Evolutionary conservation across 1,140 invertebrate genomes (phyloP), one percentile per base, ranked within the genome.

Genomic region (Kradibia gibbosae): DNA sequence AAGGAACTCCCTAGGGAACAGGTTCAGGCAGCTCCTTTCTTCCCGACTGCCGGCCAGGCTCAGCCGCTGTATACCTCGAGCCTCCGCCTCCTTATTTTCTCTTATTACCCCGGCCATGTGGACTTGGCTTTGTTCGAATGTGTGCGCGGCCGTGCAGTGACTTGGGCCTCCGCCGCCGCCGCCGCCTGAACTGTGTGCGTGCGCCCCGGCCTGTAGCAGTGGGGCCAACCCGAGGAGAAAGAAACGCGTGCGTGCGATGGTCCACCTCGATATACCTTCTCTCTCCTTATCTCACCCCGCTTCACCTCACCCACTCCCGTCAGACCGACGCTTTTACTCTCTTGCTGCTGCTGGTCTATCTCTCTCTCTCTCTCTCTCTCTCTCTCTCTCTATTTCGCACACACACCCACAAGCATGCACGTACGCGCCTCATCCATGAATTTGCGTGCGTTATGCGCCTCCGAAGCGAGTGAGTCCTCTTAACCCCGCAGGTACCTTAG

Each of bases 1-100:
- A 91, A 91, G 89, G 90, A 91, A 91, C 90, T 91, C 90, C 90
- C 90, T 90, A 89, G 89, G 90, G 90, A 91, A 91, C 90, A 91
- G 90, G 90, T 91, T 91, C 89, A 91, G 87, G 62, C 89, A 89
- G 88, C 86, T 85, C 85, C 86, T 67, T 74, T 89, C 89, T 86
- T 85, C 86, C 86, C 86, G 83, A 85, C 85, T 85, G 83, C 85
- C 85, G 85, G 87, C 87, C 87, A 42, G 62, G 75, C 42, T 31
- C 75, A 42, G 28, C 22, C 42, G 60, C 36, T 55, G 8, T 45
- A 45, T 53, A 31, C 50, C 50, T 48, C 25, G 15, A 34, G 82
- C 86, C 83, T 84, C 84, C 77, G 83, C 84, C 89, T 42, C 86
- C 85, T 88, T 86, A 89, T 89, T 89, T 89, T 89, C 88, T 90